A percentile compares a stretch with the other conserved stretches of the same genome.
These are phyloP conservation scores for Enoplolaimus lenunculus DNA, from an alignment of 2,888 invertebrate genomes.

Conservation along the genomic window DNA sequence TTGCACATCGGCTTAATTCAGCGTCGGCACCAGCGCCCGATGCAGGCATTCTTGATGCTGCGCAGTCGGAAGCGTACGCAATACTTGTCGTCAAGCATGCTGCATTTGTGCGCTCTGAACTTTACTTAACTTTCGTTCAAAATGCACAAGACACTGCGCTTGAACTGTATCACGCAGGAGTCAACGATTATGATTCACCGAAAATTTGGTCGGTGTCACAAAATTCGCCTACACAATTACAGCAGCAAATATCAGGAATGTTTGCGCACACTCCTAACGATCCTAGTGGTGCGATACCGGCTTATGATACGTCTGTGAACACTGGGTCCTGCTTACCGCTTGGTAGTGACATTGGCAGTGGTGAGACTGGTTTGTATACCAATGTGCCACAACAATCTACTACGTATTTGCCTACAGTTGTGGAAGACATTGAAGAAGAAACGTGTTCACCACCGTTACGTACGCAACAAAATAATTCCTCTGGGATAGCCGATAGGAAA, in stretches of 20 bases:
- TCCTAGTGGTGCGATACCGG: no score
- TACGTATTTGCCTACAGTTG: neutral
- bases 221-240: neutral
- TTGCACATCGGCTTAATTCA: neutral
- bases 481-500: no score
- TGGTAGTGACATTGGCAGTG: neutral
- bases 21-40: neutral
- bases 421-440: neutral
- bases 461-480: no score
- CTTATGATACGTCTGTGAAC: no score
- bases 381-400: neutral
- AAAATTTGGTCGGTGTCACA: conserved; percentile 1
- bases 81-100: conserved; percentile 1
- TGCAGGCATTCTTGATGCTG: conserved; percentile 10
- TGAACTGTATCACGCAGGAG: neutral
- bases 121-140: conserved; percentile 12
- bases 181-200: neutral
- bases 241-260: no score
- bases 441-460: no score
- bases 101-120: conserved; percentile 13
- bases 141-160: neutral
- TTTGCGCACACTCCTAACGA: no score
- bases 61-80: conserved; percentile 7
- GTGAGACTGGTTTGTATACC: neutral
- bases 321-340: no score